Conservation (phyloP, 2,888 invertebrate species). For the Drosophila sordidapex region DNA sequence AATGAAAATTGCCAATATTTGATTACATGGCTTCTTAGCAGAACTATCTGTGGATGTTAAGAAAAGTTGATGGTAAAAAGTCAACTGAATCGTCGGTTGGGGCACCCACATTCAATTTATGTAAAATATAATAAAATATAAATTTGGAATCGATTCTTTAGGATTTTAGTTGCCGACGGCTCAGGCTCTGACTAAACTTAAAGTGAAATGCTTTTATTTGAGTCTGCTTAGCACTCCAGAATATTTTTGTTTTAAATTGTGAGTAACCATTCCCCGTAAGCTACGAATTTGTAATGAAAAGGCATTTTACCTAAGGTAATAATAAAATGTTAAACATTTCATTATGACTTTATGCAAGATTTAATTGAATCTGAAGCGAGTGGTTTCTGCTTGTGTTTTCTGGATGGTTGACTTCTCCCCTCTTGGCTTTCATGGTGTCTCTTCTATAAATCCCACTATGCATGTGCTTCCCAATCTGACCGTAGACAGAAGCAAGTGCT, state of each 20-base stretch:
- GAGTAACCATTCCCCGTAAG: not conserved
- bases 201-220: not conserved
- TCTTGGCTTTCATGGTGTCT: not conserved
- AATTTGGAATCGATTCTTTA: not conserved
- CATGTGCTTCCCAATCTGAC: not conserved
- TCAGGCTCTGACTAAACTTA: not conserved
- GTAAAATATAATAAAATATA: not conserved
- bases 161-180: not conserved
- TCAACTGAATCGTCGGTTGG: too few relatives aligned
- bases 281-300: not conserved
- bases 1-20: too few relatives aligned
- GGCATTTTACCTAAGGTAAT: not conserved
- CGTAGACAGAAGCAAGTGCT: not conserved
- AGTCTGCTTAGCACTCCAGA: not conserved
- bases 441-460: not conserved
- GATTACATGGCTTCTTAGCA: too few relatives aligned
- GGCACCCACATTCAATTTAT: not conserved
- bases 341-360: not conserved
- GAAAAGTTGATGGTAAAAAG: not conserved
- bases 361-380: not conserved
- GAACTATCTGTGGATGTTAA: not conserved
- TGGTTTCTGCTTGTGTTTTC: not conserved
- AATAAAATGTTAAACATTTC: not conserved
- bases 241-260: not conserved
- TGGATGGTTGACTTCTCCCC: not conserved